A percentile compares a stretch with the other conserved stretches of the same genome.
phyloP scores from a whole-genome alignment of 2,888 invertebrate genomes.

The Tinea semifulvella region DNA sequence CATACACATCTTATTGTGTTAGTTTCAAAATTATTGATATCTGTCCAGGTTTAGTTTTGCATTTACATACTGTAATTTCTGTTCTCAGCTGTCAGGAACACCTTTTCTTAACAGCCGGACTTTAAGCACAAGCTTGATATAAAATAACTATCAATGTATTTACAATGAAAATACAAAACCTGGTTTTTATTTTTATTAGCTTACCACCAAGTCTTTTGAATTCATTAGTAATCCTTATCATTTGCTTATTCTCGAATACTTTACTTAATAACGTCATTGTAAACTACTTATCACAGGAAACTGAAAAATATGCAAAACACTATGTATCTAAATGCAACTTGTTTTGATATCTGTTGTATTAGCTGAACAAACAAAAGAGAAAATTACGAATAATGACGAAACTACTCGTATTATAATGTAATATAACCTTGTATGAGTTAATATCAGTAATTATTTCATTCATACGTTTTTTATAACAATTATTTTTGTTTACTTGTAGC shows the following conservation, averaged over 20 bases:
- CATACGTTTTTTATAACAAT: conserved; percentile 1
- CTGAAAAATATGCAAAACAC: conserved; percentile 19
- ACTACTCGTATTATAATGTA: background rate
- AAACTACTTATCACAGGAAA: conserved; percentile 7
- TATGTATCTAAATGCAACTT: conserved; percentile 2
- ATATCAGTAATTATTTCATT: conserved; percentile 5
- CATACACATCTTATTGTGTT: no score
- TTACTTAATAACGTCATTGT: conserved; percentile 43
- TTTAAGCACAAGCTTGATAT: no score
- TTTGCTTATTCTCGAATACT: conserved; percentile 45
- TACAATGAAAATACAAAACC: no score
- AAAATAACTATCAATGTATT: no score
- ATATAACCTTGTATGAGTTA: conserved; percentile 11
- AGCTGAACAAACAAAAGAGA: conserved; percentile 9
- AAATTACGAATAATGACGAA: conserved; percentile 9
- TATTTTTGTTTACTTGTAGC: background rate
- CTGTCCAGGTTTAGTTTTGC: no score
- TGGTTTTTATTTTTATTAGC: conserved; percentile 19
- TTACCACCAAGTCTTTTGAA: conserved; percentile 55
- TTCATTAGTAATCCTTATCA: conserved; percentile 46
- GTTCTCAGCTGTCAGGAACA: no score
- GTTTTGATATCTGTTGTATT: no score
- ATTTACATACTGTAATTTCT: no score
- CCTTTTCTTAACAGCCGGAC: no score
- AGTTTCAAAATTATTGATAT: no score